Evolutionary conservation across 2,113 vertebrate species (phyloP).

Genomic region (Poecile atricapillus): DNA sequence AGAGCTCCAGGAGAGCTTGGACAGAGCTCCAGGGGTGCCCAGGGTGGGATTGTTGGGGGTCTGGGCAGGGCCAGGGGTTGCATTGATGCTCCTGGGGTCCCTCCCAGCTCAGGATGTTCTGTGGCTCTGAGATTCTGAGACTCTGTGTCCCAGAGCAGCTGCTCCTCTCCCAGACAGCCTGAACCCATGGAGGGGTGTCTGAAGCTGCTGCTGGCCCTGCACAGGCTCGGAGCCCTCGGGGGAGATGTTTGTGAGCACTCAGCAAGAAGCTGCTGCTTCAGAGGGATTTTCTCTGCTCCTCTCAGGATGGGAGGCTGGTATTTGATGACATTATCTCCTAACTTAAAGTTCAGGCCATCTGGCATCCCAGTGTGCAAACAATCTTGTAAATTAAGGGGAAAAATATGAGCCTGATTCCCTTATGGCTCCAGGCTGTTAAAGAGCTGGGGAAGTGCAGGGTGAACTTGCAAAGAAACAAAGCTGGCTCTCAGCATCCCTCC

Average conservation of each 20-base stretch:
- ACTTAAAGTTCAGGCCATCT: conserved; percentile 77
- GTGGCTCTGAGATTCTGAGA: background rate
- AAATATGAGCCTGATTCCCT: conserved; percentile 68
- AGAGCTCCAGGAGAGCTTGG: background rate
- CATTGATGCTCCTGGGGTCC: fast-evolving
- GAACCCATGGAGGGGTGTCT: background rate
- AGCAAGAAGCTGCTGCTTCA: background rate
- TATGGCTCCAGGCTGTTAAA: conserved; percentile 39
- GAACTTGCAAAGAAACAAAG: background rate
- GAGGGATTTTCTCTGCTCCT: conserved; percentile 35
- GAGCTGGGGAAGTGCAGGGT: conserved; percentile 16
- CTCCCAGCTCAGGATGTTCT: background rate
- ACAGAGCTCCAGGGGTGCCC: background rate
- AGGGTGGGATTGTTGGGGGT: background rate
- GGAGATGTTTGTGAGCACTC: background rate
- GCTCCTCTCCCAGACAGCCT: background rate
- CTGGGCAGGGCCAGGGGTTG: fast-evolving
- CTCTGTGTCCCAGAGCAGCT: background rate
- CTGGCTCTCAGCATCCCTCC: background rate
- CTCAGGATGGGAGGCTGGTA: conserved; percentile 50
- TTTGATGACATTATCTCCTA: conserved; percentile 71
- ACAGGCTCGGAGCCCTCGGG: background rate
- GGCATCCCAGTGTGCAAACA: conserved; percentile 73
- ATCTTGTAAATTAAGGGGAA: conserved; percentile 68
- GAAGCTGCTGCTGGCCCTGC: background rate